Base-by-base conservation (phyloP, 2,113 vertebrate genomes). In the Apodemus speciosus region DNA sequence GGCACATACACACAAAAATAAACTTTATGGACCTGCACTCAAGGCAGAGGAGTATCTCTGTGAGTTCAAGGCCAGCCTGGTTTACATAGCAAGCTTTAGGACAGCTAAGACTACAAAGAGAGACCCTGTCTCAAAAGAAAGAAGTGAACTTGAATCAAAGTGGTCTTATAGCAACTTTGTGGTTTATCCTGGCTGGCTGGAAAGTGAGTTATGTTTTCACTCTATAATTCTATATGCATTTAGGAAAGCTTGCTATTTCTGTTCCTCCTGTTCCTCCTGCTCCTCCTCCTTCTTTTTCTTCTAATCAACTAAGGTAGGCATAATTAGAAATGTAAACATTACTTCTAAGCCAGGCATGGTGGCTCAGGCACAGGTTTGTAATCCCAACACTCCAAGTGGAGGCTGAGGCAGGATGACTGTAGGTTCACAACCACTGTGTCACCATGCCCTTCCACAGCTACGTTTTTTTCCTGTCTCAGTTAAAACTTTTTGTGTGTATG, bases 321-420 rank as follows among this genome's bases (percentile, higher is more conserved):
- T 76, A 81, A 88, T 73, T 88, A 77, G 51, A 53, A 95, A 83
- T 75, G 27, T 84, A 86, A 92, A 94, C 20, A 49, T 18, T 91
- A 73, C 53, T 95, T 79, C 53, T 84, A 40, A 87, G 16, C 35
- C 32, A 11, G 14, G 23, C 7, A 14, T 40, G 43, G 79, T 51
- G 25, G n/a, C 20, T 13, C 30, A 66, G 72, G 43, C 46, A 9
- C n/a, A 58, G 10, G n/a, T 21, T 27, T 77, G 20, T 79, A 69
- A 87, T 87, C 9, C 49, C 38, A 69, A 16, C 3, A 60, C n/a
- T 85, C 27, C 53, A 35, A 43, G 43, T 46, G 10, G 85, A 58
- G 38, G 5, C 62, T 58, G 32, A 77, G 21, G 62, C 58, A 56
- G 25, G 7, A 9, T 83, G 2, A 43, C 27, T 25, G 21, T 27